A percentile compares a stretch with the other conserved stretches of the same genome.
phyloP scores from a whole-genome alignment of 2,888 invertebrate genomes.

The Pantelozetes paolii region DNA sequence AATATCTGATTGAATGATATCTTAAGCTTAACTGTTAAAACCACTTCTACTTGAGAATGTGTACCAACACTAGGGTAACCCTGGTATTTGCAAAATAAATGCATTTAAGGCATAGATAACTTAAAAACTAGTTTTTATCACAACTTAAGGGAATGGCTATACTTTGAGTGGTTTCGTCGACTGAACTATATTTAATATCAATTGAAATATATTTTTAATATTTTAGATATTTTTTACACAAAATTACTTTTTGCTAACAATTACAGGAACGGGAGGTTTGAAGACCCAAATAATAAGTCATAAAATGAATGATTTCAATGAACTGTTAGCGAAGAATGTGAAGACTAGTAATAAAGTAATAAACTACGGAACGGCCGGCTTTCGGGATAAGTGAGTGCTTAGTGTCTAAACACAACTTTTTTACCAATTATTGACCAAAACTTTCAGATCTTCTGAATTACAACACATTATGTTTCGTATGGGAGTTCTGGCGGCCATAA shows the following conservation, averaged over 20 bases:
- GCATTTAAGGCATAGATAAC: neutral
- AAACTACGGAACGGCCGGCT: conserved; percentile 58
- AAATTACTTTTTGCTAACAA: neutral
- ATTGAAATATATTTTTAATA: neutral
- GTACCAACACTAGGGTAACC: too few species aligned
- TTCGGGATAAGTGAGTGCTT: conserved; percentile 54
- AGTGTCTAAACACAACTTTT: neutral
- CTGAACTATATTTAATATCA: too few species aligned
- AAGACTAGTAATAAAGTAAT: conserved; percentile 39
- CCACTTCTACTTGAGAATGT: too few species aligned
- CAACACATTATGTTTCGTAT: conserved; percentile 90
- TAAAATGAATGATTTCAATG: conserved; percentile 14
- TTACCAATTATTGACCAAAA: neutral
- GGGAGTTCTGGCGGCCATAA: conserved; percentile 82
- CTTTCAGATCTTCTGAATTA: conserved; percentile 70
- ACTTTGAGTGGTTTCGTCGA: too few species aligned
- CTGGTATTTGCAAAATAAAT: too few species aligned
- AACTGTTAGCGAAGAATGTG: neutral
- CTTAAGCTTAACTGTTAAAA: too few species aligned
- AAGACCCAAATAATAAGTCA: neutral
- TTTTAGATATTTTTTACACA: neutral
- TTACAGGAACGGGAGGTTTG: neutral
- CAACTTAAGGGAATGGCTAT: neutral
- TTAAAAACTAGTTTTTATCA: neutral
- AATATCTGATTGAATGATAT: neutral